Evolutionary conservation across 2,888 invertebrate genomes (phyloP).

Genomic region (Encarsia formosa): DNA sequence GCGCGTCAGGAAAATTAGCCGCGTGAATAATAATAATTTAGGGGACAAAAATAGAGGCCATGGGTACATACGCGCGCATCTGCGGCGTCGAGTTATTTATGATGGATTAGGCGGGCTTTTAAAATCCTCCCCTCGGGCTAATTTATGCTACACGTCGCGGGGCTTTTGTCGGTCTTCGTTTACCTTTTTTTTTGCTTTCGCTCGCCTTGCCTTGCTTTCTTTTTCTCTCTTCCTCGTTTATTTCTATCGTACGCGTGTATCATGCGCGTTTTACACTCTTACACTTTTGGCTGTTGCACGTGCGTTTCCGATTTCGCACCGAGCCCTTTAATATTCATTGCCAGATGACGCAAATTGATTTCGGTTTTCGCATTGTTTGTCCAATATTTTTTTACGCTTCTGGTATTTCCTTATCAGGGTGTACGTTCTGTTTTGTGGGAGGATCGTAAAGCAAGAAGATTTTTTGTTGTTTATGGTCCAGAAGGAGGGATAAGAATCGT

Average conservation of each 20-base stretch:
- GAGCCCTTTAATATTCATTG: neutral
- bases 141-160: constrained; percentile 39
- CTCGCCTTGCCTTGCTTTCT: neutral
- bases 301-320: neutral
- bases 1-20: no score
- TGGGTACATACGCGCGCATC: constrained; percentile 39
- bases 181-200: constrained; percentile 7
- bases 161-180: constrained; percentile 8
- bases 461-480: constrained; percentile 12
- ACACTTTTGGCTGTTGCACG: neutral
- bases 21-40: constrained; percentile 49
- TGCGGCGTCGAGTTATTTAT: constrained; percentile 50
- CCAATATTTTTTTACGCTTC: no score
- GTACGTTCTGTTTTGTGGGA: no score
- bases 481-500: constrained; percentile 7
- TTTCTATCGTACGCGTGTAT: neutral
- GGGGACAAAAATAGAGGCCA: constrained; percentile 38
- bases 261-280: neutral
- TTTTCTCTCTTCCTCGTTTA: no score
- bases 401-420: no score
- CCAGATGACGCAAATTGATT: neutral
- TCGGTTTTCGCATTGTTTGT: no score
- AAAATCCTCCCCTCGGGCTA: constrained; percentile 41
- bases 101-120: constrained; percentile 49
- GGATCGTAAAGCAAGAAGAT: constrained; percentile 5